Base-by-base conservation (phyloP, 1,140 invertebrate species). In the Magallana gigas region DNA sequence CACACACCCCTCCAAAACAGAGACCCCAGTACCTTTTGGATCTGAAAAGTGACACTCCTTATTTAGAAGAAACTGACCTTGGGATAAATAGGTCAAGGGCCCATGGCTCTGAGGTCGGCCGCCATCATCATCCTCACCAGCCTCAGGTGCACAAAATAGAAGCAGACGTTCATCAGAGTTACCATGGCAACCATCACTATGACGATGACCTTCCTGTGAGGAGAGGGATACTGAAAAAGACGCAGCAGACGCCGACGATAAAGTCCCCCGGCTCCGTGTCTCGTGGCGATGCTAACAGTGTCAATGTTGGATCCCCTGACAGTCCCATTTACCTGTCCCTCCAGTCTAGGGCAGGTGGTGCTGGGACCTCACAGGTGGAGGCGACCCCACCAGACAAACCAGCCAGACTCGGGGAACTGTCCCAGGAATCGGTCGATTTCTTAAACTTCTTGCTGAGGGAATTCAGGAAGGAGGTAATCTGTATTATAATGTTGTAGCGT, bases 151-250 rank as follows among this genome's bases (percentile, higher is more conserved):
- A 29, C 1, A 76, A 23, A 76, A 23, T 29, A 29, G 68, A 76
- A 76, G 68, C 68, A 12, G 68, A 76, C 11, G 23, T 76, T 12
- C 68, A 76, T 29, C 68, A 76, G 23, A 36, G 23, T 76, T 76
- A 76, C 68, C 68, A 76, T 76, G 68, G 36, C 68, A 76, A 76
- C 68, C 68, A 76, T 29, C 68, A 76, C 68, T 76, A 76, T 9
- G 68, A 76, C 6, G 68, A 76, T 8, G 68, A 76, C 23, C 68
- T 76, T 12, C 68, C 68, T 36, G 36, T 84, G 29, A 85, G 60
- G 29, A 85, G 60, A 36, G 60, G 64, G 14, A 85, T 85, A 16
- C 14, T 85, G n/a, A 68, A 85, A 14, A 76, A 76, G 29, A 76
- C 23, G 23, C 23, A 8, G 8, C 68, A 76, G 11, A 48, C 36